A percentile compares a stretch with the other conserved stretches of the same genome.
Evolutionary conservation across 2,113 vertebrate genomes (phyloP).

Genomic region (Lepus europaeus): DNA sequence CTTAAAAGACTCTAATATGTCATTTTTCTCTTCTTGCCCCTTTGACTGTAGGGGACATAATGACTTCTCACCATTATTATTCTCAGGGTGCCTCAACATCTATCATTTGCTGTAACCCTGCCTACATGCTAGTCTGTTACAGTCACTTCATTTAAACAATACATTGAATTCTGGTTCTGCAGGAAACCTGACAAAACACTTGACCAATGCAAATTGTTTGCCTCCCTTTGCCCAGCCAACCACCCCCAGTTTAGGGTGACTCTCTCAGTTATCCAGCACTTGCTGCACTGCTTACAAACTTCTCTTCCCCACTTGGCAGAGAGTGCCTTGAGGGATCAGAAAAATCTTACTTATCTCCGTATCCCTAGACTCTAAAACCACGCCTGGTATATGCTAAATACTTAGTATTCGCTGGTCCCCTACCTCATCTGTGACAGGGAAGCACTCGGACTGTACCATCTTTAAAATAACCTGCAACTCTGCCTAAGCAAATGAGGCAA

Average conservation of each 20-base stretch:
- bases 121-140: not conserved
- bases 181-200: not conserved
- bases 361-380: not conserved
- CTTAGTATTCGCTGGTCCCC: not conserved
- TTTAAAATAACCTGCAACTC: slow-evolving; percentile 36
- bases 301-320: not conserved
- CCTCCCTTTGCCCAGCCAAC: not conserved
- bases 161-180: not conserved
- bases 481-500: slow-evolving; percentile 37
- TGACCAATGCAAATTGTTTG: not conserved
- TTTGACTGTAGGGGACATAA: not conserved
- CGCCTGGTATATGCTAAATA: not conserved
- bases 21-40: not conserved
- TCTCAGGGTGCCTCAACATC: not conserved
- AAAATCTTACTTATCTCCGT: slow-evolving; percentile 5
- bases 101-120: not conserved
- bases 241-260: not conserved
- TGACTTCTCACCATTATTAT: not conserved
- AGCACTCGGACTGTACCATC: not conserved
- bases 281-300: not conserved
- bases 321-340: not conserved
- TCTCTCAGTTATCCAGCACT: not conserved
- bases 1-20: not conserved
- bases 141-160: not conserved
- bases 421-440: not conserved